phyloP scores from a whole-genome alignment of 2,888 invertebrate species.

The Drosophila anomalata region DNA sequence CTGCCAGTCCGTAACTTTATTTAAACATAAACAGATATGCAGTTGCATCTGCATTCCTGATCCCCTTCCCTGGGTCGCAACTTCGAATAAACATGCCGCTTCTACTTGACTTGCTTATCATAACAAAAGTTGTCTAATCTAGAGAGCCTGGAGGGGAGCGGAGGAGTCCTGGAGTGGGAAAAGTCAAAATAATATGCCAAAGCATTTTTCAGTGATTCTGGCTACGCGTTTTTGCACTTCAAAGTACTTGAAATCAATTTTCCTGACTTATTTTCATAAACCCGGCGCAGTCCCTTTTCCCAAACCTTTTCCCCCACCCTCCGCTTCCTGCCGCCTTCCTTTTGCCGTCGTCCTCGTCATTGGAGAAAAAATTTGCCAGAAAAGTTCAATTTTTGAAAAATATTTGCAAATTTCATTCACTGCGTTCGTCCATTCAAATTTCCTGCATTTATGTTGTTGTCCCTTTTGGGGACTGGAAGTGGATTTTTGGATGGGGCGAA shows the following conservation, averaged over 20 bases:
- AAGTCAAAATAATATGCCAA: slow-evolving; percentile 73
- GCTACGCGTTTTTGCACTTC: slow-evolving; percentile 79
- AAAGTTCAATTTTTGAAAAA: slow-evolving; percentile 81
- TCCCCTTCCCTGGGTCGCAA: slow-evolving; percentile 1
- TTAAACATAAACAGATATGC: slow-evolving; percentile 59
- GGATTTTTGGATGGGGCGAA: slow-evolving; percentile 45
- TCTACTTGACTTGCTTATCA: slow-evolving; percentile 77
- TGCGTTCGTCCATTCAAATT: slow-evolving; percentile 81
- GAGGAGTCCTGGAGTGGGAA: slow-evolving; percentile 34
- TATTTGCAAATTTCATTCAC: slow-evolving; percentile 82
- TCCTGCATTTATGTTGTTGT: slow-evolving; percentile 78
- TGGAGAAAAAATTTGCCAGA: slow-evolving; percentile 75
- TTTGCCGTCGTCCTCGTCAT: slow-evolving; percentile 33
- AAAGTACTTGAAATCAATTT: slow-evolving; percentile 81
- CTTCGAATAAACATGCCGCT: slow-evolving; percentile 48
- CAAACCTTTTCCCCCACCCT: neutral
- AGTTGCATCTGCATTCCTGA: slow-evolving; percentile 25
- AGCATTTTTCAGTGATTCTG: slow-evolving; percentile 77
- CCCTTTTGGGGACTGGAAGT: slow-evolving; percentile 58
- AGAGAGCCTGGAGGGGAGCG: slow-evolving; percentile 3
- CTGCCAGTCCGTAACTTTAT: slow-evolving; percentile 57
- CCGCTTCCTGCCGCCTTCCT: slow-evolving; percentile 19
- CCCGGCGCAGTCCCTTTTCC: slow-evolving; percentile 54
- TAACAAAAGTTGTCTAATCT: slow-evolving; percentile 64
- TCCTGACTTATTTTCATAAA: slow-evolving; percentile 77